A percentile compares a stretch with the other conserved stretches of the same genome.
Evolutionary conservation across 2,888 invertebrate species (phyloP).

Genomic region (Micoletzkya japonica): DNA sequence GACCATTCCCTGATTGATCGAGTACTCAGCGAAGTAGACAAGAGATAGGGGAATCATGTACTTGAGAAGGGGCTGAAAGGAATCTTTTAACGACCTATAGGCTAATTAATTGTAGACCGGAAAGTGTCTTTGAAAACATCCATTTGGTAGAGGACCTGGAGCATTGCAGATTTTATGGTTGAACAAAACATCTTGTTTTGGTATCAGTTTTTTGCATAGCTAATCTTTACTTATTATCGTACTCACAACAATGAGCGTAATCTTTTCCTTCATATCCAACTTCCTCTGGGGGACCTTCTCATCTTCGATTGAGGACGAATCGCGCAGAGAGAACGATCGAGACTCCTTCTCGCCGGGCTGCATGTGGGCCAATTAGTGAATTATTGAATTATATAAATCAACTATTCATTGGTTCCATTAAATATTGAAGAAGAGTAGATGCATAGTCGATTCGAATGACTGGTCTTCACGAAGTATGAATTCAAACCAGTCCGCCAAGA

Average conservation of each 20-base stretch:
- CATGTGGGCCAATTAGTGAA: too few species aligned
- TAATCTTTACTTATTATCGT: not conserved
- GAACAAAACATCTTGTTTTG: too few species aligned
- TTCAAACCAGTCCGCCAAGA: too few species aligned
- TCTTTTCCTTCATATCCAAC: conserved; percentile 36
- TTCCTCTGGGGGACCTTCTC: conserved; percentile 41
- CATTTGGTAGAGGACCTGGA: not conserved
- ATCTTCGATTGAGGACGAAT: not conserved
- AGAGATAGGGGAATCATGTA: conserved; percentile 79
- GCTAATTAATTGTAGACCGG: too few species aligned
- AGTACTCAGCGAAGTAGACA: conserved; percentile 81
- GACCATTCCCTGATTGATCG: conserved; percentile 62
- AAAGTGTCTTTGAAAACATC: too few species aligned
- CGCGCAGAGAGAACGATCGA: too few species aligned
- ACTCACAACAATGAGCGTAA: conserved; percentile 40
- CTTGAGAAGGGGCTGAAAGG: conserved; percentile 69
- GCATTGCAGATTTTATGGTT: not conserved
- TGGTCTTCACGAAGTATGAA: too few species aligned
- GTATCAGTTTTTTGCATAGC: not conserved
- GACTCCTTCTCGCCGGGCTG: too few species aligned
- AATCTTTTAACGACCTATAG: not conserved
- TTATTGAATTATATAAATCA: too few species aligned
- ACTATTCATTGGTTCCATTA: too few species aligned
- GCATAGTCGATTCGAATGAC: too few species aligned
- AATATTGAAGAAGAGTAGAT: too few species aligned